Base-by-base conservation (phyloP, 2,797 vertebrate species). In the Poeciliopsis gracilis region DNA sequence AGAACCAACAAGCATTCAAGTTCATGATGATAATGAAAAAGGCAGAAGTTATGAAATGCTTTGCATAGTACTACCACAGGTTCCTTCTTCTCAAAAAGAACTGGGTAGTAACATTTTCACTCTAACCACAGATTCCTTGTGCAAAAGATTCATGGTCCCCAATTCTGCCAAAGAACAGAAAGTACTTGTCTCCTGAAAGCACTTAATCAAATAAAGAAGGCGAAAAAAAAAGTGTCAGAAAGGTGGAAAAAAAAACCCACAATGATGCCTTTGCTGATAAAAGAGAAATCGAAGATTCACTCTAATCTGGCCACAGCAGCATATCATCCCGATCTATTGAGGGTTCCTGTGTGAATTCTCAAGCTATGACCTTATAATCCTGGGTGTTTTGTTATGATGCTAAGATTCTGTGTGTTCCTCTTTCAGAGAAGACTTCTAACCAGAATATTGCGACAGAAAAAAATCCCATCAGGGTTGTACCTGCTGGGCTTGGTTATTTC, bases 1-100 rank as follows among this genome's bases (percentile, higher is more conserved):
- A 96, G 94, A 88, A 79, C 16, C 6, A 46, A 30, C 83, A 13
- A 47, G 6, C 10, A 2, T 76, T 33, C 12, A 38, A 66, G 12
- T 61, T 13, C 69, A 72, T 78, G 2, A 79, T 12, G 15, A 72
- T 45, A n/a, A 1, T 73, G 4, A 81, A 2, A 80, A 12, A 2
- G 5, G 43, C 1, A 3, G 15, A 43, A 43, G 43, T 33, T 3
- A 43, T 53, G 5, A 57, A 41, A 72, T 25, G 18, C 25, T 57
- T 70, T 5, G 36, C 8, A 11, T 4, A 61, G 4, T 6, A 16
- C 49, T 3, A 75, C 45, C 43, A 71, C 59, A 83, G 2, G 20
- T 81, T 86, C 59, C 47, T 72, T 7, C 1, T 61, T 0, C 0
- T 61, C 0, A 77, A 67, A 25, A 76, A 33, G 49, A 76, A 73